phyloP scores from a whole-genome alignment of 2,113 vertebrate genomes.

The Corythornis cristatus region DNA sequence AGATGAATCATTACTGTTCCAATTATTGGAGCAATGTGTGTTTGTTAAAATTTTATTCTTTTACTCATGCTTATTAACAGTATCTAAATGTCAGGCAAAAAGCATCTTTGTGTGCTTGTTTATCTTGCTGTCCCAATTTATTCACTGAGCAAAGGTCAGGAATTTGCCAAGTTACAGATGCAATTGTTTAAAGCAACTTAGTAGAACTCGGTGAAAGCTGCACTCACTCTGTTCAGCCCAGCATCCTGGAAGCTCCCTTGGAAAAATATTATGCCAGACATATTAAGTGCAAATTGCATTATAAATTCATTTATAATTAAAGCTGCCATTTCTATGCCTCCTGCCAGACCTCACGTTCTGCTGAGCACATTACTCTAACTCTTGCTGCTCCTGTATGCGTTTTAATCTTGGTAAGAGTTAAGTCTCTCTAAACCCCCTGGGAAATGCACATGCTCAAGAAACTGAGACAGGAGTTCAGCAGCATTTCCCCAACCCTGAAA shows the following conservation, averaged over 20 bases:
- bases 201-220: background rate
- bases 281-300: conserved; percentile 41
- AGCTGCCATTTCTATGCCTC: conserved; percentile 27
- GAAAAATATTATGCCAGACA: background rate
- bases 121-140: conserved; percentile 23
- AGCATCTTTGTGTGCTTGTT: background rate
- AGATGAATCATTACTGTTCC: background rate
- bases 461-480: background rate
- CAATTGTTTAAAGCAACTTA: conserved; percentile 15
- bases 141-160: conserved; percentile 31
- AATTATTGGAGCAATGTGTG: background rate
- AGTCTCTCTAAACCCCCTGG: background rate
- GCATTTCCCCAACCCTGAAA: background rate
- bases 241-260: background rate
- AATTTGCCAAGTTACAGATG: conserved; percentile 32
- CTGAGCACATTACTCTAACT: background rate
- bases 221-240: conserved; percentile 12
- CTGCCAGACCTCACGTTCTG: conserved; percentile 21
- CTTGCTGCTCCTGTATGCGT: background rate
- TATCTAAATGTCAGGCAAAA: conserved; percentile 47
- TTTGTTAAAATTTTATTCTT: conserved; percentile 4
- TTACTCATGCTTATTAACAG: background rate
- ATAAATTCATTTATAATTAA: conserved; percentile 54
- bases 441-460: background rate
- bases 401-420: background rate